Percentiles rank a stretch among this genome's conserved stretches.
These are phyloP conservation scores for Atta texana DNA, from an alignment of 1,140 invertebrate genomes.

Conservation along the genomic window DNA sequence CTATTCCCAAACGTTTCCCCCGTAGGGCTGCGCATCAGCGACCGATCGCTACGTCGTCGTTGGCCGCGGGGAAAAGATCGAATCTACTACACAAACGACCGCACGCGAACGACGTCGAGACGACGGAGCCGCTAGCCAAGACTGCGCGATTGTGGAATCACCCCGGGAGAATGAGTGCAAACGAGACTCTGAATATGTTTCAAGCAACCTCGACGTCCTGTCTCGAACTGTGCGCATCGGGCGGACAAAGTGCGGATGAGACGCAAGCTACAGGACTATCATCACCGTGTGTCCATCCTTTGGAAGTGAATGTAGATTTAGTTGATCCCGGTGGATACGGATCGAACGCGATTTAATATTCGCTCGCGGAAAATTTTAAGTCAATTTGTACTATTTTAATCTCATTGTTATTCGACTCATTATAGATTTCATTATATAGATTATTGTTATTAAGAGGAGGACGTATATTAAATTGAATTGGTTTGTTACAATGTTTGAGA, in stretches of 20 bases:
- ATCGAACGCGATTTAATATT: conserved; percentile 38
- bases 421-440: conserved; percentile 62
- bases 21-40: conserved; percentile 69
- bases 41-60: conserved; percentile 54
- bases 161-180: conserved; percentile 39
- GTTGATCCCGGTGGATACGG: conserved; percentile 48
- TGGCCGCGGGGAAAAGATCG: conserved; percentile 57
- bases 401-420: conserved; percentile 59
- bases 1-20: conserved; percentile 73
- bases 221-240: conserved; percentile 56
- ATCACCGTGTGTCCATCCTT: conserved; percentile 41
- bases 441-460: conserved; percentile 59
- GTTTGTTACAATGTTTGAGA: conserved; percentile 52
- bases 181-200: conserved; percentile 47
- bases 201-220: conserved; percentile 45
- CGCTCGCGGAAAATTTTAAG: conserved; percentile 52
- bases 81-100: conserved; percentile 66
- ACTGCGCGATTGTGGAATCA: conserved; percentile 56
- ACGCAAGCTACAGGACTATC: conserved; percentile 20
- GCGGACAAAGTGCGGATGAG: conserved; percentile 23
- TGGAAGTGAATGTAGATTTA: conserved; percentile 67
- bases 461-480: conserved; percentile 52
- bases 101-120: conserved; percentile 59
- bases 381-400: conserved; percentile 63
- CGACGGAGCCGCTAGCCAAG: conserved; percentile 63